Evolutionary conservation across 1,140 invertebrate species (phyloP).

Genomic region (Musca domestica): DNA sequence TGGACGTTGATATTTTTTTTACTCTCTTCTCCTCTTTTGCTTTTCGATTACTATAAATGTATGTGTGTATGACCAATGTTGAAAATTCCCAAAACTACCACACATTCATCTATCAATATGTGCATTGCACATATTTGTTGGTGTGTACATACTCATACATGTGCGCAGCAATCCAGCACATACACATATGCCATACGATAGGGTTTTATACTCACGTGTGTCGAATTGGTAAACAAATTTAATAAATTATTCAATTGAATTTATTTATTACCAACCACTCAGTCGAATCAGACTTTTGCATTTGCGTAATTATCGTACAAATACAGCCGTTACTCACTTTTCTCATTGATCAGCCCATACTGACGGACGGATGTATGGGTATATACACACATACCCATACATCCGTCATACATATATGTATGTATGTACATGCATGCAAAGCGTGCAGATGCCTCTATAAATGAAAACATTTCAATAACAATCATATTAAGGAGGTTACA

Average conservation of each 20-base stretch:
- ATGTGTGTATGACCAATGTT: no score
- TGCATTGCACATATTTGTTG: background rate
- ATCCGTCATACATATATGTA: background rate
- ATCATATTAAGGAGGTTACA: no score
- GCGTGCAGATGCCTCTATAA: background rate
- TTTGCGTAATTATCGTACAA: slow-evolving; percentile 25
- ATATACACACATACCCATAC: background rate
- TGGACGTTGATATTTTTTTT: no score
- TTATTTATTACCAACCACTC: slow-evolving; percentile 53
- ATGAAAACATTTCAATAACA: no score
- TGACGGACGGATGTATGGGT: background rate
- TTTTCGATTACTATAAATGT: no score
- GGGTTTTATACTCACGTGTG: slow-evolving; percentile 22
- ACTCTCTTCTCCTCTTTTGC: no score
- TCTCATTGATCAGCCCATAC: background rate
- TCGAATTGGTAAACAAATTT: slow-evolving; percentile 44
- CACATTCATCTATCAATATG: background rate
- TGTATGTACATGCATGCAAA: background rate
- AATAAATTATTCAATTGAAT: slow-evolving; percentile 53
- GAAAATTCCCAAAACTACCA: no score
- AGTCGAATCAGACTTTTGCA: slow-evolving; percentile 29
- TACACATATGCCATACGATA: slow-evolving; percentile 9
- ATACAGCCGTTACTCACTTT: slow-evolving; percentile 11
- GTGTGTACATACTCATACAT: slow-evolving; percentile 7
- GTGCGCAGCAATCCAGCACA: no score